phyloP scores from a whole-genome alignment of 92 coral and sea anemone species.

The Chrysogorgia sp. region DNA sequence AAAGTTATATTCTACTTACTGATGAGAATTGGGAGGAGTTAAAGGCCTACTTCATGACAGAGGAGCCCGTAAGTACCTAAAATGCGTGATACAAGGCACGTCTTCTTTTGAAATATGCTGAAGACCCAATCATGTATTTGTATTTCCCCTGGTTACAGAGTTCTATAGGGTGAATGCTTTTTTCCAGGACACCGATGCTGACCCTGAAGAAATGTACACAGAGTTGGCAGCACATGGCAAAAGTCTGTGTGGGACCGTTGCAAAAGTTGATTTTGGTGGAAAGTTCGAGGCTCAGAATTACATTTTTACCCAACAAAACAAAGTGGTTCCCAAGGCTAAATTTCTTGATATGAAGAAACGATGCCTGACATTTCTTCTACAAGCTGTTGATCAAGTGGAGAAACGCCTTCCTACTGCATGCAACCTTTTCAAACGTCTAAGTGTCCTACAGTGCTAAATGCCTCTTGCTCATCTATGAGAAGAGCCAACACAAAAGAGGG shows the following conservation, averaged over 20 bases:
- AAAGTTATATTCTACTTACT: too few relatives aligned
- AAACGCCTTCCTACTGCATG: too few relatives aligned
- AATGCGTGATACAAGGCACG: constrained; percentile 18
- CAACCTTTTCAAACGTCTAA: too few relatives aligned
- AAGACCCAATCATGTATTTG: constrained; percentile 14
- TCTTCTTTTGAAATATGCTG: constrained; percentile 4
- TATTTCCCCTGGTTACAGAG: constrained; percentile 14
- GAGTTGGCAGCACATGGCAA: neutral
- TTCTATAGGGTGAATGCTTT: constrained; percentile 10
- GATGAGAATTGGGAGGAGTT: too few relatives aligned
- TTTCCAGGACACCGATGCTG: constrained; percentile 3
- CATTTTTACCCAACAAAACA: neutral
- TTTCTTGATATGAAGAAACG: too few relatives aligned
- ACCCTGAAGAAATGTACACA: constrained; percentile 8
- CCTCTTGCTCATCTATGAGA: too few relatives aligned
- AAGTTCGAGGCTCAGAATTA: neutral
- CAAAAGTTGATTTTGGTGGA: neutral
- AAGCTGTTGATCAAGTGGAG: too few relatives aligned
- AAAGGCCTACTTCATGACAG: too few relatives aligned
- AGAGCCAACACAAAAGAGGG: too few relatives aligned
- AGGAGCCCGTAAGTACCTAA: constrained; percentile 18
- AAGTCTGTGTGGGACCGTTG: neutral
- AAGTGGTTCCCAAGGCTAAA: neutral
- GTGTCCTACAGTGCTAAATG: too few relatives aligned
- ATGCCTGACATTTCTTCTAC: too few relatives aligned